Evolutionary conservation across 2,113 vertebrate species (phyloP), one percentile per base, ranked within the genome.

Genomic region (Conger conger): DNA sequence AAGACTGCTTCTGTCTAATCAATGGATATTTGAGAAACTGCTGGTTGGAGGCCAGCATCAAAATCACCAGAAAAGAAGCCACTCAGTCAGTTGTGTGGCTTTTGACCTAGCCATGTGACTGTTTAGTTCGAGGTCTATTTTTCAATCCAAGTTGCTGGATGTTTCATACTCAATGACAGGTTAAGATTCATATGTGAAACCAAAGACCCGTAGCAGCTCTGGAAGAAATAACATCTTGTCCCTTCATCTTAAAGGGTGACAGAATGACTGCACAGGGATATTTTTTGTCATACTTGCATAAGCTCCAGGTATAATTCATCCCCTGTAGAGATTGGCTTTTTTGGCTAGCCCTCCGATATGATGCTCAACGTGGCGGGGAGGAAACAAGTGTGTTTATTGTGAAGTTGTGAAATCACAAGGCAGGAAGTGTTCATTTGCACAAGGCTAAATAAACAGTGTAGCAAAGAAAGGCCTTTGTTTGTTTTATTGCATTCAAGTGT

Each of bases 31-130:
- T 80, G 88, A 88, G 93, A 87, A 90, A 84, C 88, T 76, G 53
- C 88, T 73, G 78, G 45, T 7, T 11, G 45, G 60, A 86, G 86
- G 85, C 91, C 93, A 95, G 92, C 92, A 95, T 96, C 95, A 96
- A 92, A 96, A 94, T 88, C 86, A 86, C 82, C 50, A 8, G 85
- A 86, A 91, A 90, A 87, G 2, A 1, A 42, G 89, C 87, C 91
- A 23, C 88, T 82, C 91, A 91, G 91, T 92, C 91, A 89, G 92
- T 92, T 92, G 91, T 87, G 82, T 88, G 82, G 94, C 90, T 90
- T 95, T 93, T 95, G 93, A 94, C 92, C 86, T 81, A 76, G 88
- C 87, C 30, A 84, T 90, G 89, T 86, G 81, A 73, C 9, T 27
- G 27, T n/a, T n/a, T 11, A 73, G 27, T 33, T 33, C 33, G 68